Percentiles rank a stretch among this genome's conserved stretches.
Conservation (phyloP, 2,888 invertebrate species). For the Limnephilus rhombicus region DNA sequence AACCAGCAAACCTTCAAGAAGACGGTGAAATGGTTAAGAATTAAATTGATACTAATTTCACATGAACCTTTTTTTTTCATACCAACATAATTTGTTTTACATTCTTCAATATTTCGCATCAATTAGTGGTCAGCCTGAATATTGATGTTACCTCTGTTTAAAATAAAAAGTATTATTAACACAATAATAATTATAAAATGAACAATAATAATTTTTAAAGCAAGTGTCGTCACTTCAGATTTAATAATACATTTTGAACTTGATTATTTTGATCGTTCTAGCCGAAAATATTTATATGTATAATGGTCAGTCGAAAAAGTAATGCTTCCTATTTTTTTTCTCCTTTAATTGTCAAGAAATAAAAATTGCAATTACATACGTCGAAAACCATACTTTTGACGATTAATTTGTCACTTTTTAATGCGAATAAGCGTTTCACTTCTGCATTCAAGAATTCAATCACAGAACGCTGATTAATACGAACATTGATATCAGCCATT, state of each 20-base stretch:
- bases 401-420: too few species aligned
- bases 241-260: background rate
- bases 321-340: too few species aligned
- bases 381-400: too few species aligned
- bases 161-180: too few species aligned
- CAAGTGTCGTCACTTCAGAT: background rate
- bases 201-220: background rate
- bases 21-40: background rate
- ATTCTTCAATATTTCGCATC: background rate
- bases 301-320: too few species aligned
- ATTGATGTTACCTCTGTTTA: background rate
- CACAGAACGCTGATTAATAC: too few species aligned
- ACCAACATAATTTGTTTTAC: background rate
- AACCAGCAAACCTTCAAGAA: background rate
- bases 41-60: background rate
- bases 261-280: background rate
- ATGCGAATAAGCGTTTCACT: too few species aligned
- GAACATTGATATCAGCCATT: too few species aligned
- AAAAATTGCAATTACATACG: too few species aligned
- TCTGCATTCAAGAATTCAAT: too few species aligned
- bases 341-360: too few species aligned
- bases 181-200: too few species aligned
- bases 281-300: background rate
- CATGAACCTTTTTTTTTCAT: background rate
- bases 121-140: background rate